These are phyloP conservation scores for Phasianus colchicus DNA, from an alignment of 2,113 vertebrate species.

Conservation along the genomic window DNA sequence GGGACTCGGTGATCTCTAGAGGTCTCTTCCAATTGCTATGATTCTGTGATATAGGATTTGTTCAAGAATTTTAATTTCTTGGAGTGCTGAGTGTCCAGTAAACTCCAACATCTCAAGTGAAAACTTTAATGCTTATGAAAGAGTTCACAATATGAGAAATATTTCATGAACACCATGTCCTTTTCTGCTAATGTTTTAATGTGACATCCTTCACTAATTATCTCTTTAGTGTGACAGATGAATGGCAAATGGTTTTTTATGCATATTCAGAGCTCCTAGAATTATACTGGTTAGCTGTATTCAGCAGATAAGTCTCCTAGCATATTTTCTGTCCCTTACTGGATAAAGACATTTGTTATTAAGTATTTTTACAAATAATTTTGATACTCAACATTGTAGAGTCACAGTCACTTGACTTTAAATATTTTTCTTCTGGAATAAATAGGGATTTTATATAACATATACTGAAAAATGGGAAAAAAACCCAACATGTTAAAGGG, in stretches of 20 bases:
- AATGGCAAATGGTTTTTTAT: neutral
- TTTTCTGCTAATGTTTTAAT: neutral
- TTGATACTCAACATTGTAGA: neutral
- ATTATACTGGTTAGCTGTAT: neutral
- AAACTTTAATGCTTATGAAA: neutral
- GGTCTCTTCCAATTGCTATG: too few species aligned
- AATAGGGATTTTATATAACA: neutral
- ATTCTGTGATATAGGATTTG: neutral
- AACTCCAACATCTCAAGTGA: neutral
- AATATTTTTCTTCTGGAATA: neutral
- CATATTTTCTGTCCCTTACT: neutral
- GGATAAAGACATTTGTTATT: neutral
- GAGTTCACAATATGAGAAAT: neutral
- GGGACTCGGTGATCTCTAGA: too few species aligned
- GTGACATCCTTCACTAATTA: neutral
- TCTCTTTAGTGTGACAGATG: neutral
- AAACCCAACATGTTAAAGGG: neutral
- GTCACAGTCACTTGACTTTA: neutral
- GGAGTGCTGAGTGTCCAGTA: neutral
- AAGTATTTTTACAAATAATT: neutral
- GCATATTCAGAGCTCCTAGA: neutral
- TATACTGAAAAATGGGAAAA: neutral
- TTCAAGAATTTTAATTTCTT: neutral
- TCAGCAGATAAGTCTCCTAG: neutral
- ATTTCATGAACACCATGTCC: neutral